phyloP scores from a whole-genome alignment of 2,797 vertebrate species.

The Takifugu ocellatus region DNA sequence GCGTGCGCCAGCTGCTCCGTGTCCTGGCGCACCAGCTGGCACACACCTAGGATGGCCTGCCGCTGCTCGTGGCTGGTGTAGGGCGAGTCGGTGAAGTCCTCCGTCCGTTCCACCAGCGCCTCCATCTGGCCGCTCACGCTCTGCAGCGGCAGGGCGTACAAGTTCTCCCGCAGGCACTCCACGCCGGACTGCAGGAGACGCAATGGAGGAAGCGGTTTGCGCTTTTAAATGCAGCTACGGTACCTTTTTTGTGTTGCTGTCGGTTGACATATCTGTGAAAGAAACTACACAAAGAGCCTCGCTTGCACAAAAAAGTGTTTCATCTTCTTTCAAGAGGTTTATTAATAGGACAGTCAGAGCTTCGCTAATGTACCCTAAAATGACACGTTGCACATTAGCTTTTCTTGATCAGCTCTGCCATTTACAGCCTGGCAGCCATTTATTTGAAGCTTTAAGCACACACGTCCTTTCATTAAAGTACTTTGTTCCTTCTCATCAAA shows the following conservation, averaged over 20 bases:
- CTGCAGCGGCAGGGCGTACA: slow-evolving; percentile 83
- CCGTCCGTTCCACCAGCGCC: slow-evolving; percentile 87
- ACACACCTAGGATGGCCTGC: slow-evolving; percentile 88
- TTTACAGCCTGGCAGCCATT: slow-evolving; percentile 19
- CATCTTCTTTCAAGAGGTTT: slow-evolving; percentile 2
- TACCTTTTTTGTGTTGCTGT: no score
- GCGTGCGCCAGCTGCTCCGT: slow-evolving; percentile 86
- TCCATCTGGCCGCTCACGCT: slow-evolving; percentile 83
- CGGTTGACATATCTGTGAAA: no score
- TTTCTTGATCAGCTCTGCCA: slow-evolving; percentile 15
- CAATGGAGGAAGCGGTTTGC: neutral
- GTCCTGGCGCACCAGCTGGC: slow-evolving; percentile 84
- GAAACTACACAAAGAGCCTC: neutral
- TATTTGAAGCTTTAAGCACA: slow-evolving; percentile 30
- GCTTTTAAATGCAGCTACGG: neutral
- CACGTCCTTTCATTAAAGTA: slow-evolving; percentile 28
- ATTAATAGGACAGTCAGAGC: slow-evolving; percentile 5
- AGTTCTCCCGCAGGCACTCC: slow-evolving; percentile 87
- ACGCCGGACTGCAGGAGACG: slow-evolving; percentile 77
- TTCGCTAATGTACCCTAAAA: slow-evolving; percentile 7
- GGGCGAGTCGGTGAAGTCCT: slow-evolving; percentile 97
- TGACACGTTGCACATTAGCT: slow-evolving; percentile 28
- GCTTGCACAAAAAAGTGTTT: neutral
- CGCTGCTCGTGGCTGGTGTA: slow-evolving; percentile 97
- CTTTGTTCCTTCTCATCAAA: slow-evolving; percentile 10